phyloP scores from a whole-genome alignment of 2,888 invertebrate species.

The Phoronis australis region DNA sequence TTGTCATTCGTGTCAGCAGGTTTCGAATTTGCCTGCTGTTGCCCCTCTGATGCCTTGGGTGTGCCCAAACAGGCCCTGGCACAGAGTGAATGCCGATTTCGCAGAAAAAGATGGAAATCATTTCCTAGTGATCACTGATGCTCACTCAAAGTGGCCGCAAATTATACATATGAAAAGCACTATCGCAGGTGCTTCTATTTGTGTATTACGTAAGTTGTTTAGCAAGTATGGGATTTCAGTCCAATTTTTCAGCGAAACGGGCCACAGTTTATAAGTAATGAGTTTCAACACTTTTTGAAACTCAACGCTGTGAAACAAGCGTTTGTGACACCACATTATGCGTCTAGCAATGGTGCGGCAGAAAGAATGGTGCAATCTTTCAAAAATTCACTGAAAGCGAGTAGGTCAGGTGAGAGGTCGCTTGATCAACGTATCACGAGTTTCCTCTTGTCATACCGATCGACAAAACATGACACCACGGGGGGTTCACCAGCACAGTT shows the following conservation, averaged over 20 bases:
- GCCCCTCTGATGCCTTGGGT: constrained; percentile 27
- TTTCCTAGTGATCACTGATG: constrained; percentile 47
- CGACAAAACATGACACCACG: too few relatives aligned
- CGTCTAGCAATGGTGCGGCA: constrained; percentile 29
- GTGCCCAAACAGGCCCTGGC: constrained; percentile 31
- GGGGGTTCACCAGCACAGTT: too few relatives aligned
- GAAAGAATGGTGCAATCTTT: constrained; percentile 27
- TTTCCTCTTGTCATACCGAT: too few relatives aligned
- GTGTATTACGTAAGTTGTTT: constrained; percentile 19
- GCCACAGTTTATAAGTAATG: constrained; percentile 25
- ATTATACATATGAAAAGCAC: constrained; percentile 18
- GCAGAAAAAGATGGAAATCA: constrained; percentile 42
- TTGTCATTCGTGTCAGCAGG: constrained; percentile 20
- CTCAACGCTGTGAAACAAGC: constrained; percentile 21
- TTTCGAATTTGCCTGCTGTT: constrained; percentile 17
- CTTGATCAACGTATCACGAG: too few relatives aligned
- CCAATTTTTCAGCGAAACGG: constrained; percentile 40
- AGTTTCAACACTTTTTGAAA: constrained; percentile 23
- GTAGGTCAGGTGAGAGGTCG: too few relatives aligned
- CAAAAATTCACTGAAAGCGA: too few relatives aligned
- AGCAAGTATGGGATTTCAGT: constrained; percentile 25
- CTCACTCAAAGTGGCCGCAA: constrained; percentile 53
- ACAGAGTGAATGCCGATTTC: constrained; percentile 53
- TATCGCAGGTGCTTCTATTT: constrained; percentile 16
- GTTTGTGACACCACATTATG: constrained; percentile 24